Percentiles rank a stretch among this genome's conserved stretches.
Evolutionary conservation across 2,888 invertebrate species (phyloP).

Genomic region (Prosapia bicincta): DNA sequence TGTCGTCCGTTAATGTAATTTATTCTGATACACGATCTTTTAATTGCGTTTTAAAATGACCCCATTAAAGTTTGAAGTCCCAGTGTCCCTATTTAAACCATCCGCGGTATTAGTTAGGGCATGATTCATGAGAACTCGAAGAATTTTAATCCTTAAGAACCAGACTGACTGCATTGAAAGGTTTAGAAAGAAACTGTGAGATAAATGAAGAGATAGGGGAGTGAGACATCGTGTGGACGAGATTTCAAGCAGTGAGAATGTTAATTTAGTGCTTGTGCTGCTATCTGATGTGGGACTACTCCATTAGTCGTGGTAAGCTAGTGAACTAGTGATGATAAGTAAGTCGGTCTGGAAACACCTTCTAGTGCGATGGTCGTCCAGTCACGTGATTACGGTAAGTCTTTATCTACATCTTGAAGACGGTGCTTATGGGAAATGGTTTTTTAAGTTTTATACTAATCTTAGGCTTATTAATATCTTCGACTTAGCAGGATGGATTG

Average conservation of each 20-base stretch:
- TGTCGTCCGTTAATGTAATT: background rate
- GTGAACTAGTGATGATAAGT: background rate
- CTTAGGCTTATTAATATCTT: too few relatives aligned
- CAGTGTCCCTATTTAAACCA: background rate
- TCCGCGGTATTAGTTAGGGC: background rate
- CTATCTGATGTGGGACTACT: background rate
- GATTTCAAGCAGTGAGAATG: slow-evolving; percentile 1
- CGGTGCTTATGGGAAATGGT: background rate
- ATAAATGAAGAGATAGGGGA: background rate
- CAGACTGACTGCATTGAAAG: background rate
- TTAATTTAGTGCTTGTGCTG: background rate
- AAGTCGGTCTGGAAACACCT: background rate
- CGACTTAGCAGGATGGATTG: too few relatives aligned
- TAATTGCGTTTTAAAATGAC: background rate
- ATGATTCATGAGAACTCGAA: background rate
- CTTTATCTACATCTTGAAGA: background rate
- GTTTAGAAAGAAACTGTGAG: background rate
- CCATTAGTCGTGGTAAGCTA: background rate
- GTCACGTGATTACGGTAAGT: background rate
- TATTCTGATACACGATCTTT: background rate
- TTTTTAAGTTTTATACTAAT: background rate
- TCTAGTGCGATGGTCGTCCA: background rate
- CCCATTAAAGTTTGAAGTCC: background rate
- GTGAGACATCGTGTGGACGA: background rate
- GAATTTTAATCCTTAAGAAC: background rate